Base-by-base conservation (phyloP, 2,888 invertebrate genomes). In the Temnothorax rugatulus region DNA sequence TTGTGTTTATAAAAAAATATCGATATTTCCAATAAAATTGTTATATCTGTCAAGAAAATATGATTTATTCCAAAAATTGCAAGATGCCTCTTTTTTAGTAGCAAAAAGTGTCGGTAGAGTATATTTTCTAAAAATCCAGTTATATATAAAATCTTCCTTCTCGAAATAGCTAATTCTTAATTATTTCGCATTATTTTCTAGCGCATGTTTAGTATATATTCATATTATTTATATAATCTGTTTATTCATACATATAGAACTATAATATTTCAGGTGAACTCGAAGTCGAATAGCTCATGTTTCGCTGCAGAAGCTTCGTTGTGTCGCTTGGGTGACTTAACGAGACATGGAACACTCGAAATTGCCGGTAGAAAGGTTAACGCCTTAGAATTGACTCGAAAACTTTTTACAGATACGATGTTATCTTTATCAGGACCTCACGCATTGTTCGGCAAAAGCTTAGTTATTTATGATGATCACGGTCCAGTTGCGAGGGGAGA, bases 401-500 rank as follows among this genome's bases (percentile, higher is more conserved):
- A 96, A 69, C 95, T 98, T 91, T 98, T 98, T 95, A 98, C 98
- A 0, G 99, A 99, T 94, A 95, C 96, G 0, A 96, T 97, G 91
- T 92, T 99, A 50, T 97, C 98, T 0, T 95, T 99, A 11, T 96
- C 97, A 13, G 99, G 99, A 18, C 96, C 96, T 21, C 95, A 97
- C 92, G 97, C 96, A 87, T 96, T 98, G 91, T 93, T 99, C 91
- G 98, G 97, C 71, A 97, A 97, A 94, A 98, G 99, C 9, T 95
- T 99, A 50, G 98, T 98, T 2, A 96, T 99, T 71, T 98, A 97
- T 92, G 98, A 98, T 93, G 98, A 98, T 93, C 96, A 97, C 92
- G 98, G 98, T 0, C 98, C 98, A 0, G 97, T 97, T 86, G 98
- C 98, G 0, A 95, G 99, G 88, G 99, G 99, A 18, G 98, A 98